These are phyloP conservation scores for Mastomys natalensis DNA, from an alignment of 2,113 vertebrate species.

Conservation along the genomic window DNA sequence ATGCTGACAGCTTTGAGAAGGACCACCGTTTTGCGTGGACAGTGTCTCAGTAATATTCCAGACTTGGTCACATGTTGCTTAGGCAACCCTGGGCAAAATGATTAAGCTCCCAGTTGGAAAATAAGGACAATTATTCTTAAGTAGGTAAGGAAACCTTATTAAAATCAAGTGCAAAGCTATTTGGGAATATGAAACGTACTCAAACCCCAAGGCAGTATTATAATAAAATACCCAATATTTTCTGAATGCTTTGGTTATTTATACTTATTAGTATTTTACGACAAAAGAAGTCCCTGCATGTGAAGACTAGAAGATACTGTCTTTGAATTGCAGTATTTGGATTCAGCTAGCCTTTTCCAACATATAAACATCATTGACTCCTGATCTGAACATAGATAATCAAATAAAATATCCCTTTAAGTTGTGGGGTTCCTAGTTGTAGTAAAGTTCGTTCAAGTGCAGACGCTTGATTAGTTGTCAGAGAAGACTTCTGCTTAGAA, in stretches of 20 bases:
- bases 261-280: slow-evolving; percentile 1
- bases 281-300: not conserved
- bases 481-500: not conserved
- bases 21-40: not conserved
- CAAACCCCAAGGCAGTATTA: not conserved
- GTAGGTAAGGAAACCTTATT: not conserved
- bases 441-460: too few relatives aligned
- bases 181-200: not conserved
- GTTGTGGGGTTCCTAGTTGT: not conserved
- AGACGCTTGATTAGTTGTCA: not conserved
- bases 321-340: not conserved
- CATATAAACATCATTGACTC: not conserved
- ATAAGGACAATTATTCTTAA: slow-evolving; percentile 27
- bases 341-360: not conserved
- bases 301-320: not conserved
- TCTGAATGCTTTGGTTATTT: slow-evolving; percentile 10
- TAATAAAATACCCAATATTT: not conserved
- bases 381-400: rapidly evolving
- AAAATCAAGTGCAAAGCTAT: slow-evolving; percentile 33
- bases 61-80: not conserved
- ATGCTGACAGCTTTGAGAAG: not conserved
- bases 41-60: not conserved
- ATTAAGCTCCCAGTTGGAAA: slow-evolving; percentile 22
- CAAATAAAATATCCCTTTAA: not conserved
- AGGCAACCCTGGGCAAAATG: not conserved